Percentiles rank a stretch among this genome's conserved stretches.
Evolutionary conservation across 2,113 vertebrate genomes (phyloP).

Genomic region (Bombycilla garrulus): DNA sequence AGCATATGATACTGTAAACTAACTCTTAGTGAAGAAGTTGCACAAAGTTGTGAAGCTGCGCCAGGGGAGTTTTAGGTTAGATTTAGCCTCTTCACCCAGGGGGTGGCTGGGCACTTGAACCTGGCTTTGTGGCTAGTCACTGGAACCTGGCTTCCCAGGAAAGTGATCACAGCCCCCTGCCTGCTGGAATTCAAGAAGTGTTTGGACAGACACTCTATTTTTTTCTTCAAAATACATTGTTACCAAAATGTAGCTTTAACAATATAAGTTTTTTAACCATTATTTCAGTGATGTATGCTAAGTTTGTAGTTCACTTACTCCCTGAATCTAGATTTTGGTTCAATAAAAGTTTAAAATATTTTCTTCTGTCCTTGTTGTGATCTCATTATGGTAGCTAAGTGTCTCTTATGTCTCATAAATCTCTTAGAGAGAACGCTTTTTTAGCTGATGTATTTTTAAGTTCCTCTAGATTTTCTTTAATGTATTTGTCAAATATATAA

Average conservation of each 20-base stretch:
- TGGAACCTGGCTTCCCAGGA: not conserved
- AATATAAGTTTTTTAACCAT: not conserved
- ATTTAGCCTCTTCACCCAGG: not conserved
- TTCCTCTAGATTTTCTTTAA: not conserved
- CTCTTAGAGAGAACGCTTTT: not conserved
- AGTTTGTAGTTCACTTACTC: not conserved
- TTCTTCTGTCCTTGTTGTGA: not conserved
- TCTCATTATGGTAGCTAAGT: not conserved
- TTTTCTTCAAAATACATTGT: not conserved
- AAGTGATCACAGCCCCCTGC: not conserved
- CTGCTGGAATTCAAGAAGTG: not conserved
- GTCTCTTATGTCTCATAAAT: not conserved
- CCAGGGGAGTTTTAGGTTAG: not conserved
- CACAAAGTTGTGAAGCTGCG: not conserved
- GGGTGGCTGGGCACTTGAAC: rapidly evolving
- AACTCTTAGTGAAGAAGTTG: not conserved
- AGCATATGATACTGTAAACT: not conserved
- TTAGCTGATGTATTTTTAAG: not conserved
- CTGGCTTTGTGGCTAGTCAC: not conserved
- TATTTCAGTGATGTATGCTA: not conserved
- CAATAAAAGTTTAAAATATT: not conserved
- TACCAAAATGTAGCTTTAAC: not conserved
- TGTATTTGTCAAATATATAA: not conserved
- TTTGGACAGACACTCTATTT: not conserved
- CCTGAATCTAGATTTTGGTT: not conserved